Conservation (phyloP, 1,140 invertebrate genomes). For the Drosophila subpulchrella region DNA sequence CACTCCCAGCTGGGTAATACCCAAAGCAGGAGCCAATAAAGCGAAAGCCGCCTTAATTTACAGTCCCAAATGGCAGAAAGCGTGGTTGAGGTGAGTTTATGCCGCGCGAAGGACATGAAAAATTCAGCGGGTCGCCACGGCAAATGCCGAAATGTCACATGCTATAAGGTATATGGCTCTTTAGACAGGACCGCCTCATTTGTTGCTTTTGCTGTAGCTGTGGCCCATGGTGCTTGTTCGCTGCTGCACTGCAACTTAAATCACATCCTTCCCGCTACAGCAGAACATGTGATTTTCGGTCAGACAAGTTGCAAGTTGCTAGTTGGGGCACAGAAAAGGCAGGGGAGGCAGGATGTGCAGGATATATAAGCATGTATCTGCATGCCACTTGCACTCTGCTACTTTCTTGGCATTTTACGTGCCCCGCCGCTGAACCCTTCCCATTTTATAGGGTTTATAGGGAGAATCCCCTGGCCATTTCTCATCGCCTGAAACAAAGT, state of each 20-base stretch:
- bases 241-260: conserved; percentile 72
- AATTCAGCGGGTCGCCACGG: conserved; percentile 66
- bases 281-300: conserved; percentile 83
- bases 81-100: conserved; percentile 26
- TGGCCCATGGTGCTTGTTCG: conserved; percentile 21
- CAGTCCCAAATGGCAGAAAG: conserved; percentile 15
- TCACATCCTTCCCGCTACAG: conserved; percentile 82
- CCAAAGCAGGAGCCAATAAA: conserved; percentile 59
- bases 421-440: conserved; percentile 41
- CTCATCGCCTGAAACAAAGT: conserved; percentile 76
- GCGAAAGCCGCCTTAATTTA: conserved; percentile 67
- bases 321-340: neutral
- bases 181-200: conserved; percentile 33
- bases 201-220: conserved; percentile 27
- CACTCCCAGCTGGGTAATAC: conserved; percentile 3
- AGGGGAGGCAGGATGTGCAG: neutral
- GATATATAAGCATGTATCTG: conserved; percentile 51
- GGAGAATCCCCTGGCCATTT: conserved; percentile 44
- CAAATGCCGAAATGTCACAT: conserved; percentile 66
- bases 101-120: conserved; percentile 67
- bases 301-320: conserved; percentile 47
- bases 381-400: conserved; percentile 67
- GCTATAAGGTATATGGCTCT: neutral
- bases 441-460: conserved; percentile 11
- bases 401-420: conserved; percentile 76